Conservation (phyloP, 2,797 vertebrate species). For the Darevskia mixta region DNA sequence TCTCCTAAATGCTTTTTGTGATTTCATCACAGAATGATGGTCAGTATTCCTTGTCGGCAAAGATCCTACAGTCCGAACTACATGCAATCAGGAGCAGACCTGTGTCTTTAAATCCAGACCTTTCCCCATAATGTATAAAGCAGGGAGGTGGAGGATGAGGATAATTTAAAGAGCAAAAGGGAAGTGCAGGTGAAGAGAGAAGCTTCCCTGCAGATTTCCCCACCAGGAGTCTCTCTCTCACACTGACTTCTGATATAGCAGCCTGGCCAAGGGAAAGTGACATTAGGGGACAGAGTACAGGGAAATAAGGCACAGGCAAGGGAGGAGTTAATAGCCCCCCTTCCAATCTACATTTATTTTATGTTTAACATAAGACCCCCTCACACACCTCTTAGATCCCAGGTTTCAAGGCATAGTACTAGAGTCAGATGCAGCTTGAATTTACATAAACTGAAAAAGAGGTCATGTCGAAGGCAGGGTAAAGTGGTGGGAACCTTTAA, state of each 20-base stretch:
- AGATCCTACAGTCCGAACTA: neutral
- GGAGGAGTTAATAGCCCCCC: neutral
- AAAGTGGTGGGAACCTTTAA: too few species aligned
- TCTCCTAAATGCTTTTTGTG: fast-evolving
- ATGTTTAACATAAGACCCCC: neutral
- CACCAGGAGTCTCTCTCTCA: neutral
- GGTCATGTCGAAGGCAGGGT: neutral
- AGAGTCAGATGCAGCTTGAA: neutral
- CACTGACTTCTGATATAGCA: neutral
- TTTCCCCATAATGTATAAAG: neutral
- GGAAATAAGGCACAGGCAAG: neutral
- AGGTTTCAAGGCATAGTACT: neutral
- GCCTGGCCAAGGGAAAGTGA: neutral
- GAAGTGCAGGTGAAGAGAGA: neutral
- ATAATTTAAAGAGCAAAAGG: neutral
- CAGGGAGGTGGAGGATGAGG: neutral
- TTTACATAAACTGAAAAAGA: neutral
- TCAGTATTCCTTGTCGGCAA: neutral
- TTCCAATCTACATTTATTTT: neutral
- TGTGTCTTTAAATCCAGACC: neutral
- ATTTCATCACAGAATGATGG: fast-evolving
- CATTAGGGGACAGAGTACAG: neutral
- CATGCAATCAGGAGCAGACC: neutral
- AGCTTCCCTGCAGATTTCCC: neutral
- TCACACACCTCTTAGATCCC: neutral